Conservation (phyloP, 2,113 vertebrate genomes). For the Rissa tridactyla region DNA sequence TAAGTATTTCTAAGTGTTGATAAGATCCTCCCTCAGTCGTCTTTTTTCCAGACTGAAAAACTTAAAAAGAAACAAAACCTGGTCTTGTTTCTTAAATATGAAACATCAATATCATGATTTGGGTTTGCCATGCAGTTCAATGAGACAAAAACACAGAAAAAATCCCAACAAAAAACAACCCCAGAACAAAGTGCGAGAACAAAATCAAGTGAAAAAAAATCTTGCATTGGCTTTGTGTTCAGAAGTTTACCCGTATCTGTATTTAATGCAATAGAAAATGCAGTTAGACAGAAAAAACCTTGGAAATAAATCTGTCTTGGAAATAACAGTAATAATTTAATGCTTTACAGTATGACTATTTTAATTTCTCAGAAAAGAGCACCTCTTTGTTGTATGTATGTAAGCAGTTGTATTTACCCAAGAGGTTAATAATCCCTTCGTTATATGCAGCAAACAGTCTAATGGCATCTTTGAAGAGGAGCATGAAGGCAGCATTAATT, state of each 20-base stretch:
- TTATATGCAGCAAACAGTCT: conserved; percentile 98
- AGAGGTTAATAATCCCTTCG: conserved; percentile 97
- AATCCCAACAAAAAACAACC: neutral
- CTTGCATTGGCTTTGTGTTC: neutral
- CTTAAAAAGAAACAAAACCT: neutral
- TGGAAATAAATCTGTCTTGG: neutral
- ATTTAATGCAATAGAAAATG: neutral
- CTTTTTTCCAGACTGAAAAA: no score
- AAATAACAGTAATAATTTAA: neutral
- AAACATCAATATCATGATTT: neutral
- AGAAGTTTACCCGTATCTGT: neutral
- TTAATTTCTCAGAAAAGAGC: neutral
- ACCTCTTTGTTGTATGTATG: neutral
- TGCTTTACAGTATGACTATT: neutral
- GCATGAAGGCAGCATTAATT: conserved; percentile 99
- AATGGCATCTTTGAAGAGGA: conserved; percentile 99
- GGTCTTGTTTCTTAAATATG: neutral
- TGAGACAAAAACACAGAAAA: neutral
- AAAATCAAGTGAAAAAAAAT: neutral
- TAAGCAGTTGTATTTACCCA: conserved; percentile 79
- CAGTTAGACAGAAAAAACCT: neutral
- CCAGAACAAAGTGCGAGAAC: neutral
- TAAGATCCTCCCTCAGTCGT: no score
- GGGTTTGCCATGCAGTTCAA: neutral
- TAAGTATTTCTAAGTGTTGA: no score